A percentile compares a stretch with the other conserved stretches of the same genome.
Evolutionary conservation across 1,140 invertebrate species (phyloP).

Genomic region (Drosophila seguyi): DNA sequence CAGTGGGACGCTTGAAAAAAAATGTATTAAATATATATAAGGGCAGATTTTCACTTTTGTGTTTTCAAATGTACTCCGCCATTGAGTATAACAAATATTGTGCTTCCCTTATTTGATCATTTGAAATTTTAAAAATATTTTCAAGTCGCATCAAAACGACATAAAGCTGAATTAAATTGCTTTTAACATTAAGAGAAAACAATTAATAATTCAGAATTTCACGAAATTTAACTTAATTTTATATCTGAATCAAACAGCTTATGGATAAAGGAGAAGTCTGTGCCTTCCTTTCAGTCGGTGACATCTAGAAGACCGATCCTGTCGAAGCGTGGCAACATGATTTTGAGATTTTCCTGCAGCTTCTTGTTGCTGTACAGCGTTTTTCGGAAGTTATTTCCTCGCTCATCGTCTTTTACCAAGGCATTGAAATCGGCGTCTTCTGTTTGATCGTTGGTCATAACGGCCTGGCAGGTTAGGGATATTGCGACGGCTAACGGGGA

Average conservation of each 20-base stretch:
- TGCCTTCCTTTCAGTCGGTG: no score
- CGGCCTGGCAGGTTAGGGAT: conserved; percentile 47
- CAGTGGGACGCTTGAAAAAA: neutral
- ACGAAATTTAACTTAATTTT: no score
- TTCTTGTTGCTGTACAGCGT: conserved; percentile 46
- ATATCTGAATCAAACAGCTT: neutral
- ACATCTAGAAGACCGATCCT: conserved; percentile 67
- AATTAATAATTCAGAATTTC: neutral
- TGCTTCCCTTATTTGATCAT: neutral
- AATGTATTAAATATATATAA: no score
- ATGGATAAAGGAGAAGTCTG: neutral
- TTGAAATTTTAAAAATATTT: neutral
- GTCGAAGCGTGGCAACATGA: conserved; percentile 75
- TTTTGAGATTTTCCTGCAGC: no score
- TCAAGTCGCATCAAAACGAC: no score
- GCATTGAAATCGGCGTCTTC: no score
- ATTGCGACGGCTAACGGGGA: conserved; percentile 65
- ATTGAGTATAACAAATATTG: no score
- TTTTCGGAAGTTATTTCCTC: conserved; percentile 62
- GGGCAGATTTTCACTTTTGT: neutral
- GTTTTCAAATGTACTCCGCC: neutral
- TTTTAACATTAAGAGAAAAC: neutral
- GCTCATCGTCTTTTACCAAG: conserved; percentile 64
- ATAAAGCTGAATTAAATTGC: neutral
- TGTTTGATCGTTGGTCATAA: conserved; percentile 65